phyloP scores from a whole-genome alignment of 2,888 invertebrate genomes.

The Dermolepida albohirtum region DNA sequence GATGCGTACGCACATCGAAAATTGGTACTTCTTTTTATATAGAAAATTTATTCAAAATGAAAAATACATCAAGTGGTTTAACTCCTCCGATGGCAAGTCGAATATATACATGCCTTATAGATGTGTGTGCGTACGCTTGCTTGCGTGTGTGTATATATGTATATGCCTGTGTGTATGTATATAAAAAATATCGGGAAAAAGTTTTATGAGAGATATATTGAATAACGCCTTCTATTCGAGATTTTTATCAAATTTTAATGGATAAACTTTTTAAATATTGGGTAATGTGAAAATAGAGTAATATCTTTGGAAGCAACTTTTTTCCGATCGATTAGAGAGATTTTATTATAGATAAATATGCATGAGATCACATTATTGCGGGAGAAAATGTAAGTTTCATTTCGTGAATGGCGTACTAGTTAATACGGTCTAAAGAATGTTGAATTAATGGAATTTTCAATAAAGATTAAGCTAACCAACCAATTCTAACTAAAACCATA shows the following conservation, averaged over 20 bases:
- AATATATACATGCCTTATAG: background rate
- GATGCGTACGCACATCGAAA: slow-evolving; percentile 36
- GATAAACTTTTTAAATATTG: slow-evolving; percentile 21
- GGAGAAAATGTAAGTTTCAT: too few species aligned
- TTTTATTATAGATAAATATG: too few species aligned
- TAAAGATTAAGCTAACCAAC: too few species aligned
- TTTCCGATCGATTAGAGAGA: too few species aligned
- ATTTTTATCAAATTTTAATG: slow-evolving; percentile 33
- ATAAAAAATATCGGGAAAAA: slow-evolving; percentile 25
- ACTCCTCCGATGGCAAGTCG: slow-evolving; percentile 6
- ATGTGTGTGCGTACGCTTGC: too few species aligned
- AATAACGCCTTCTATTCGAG: slow-evolving; percentile 7
- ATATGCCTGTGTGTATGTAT: background rate
- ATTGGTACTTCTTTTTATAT: slow-evolving; percentile 34
- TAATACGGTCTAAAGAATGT: too few species aligned
- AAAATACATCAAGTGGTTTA: slow-evolving; percentile 36
- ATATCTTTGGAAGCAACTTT: too few species aligned
- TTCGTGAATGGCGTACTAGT: too few species aligned
- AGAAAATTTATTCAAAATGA: slow-evolving; percentile 37
- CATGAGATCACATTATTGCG: too few species aligned
- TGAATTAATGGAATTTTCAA: too few species aligned
- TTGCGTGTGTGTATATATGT: too few species aligned
- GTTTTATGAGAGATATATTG: slow-evolving; percentile 14
- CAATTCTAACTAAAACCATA: too few species aligned
- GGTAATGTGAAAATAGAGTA: background rate